phyloP scores from a whole-genome alignment of 2,888 invertebrate genomes.

The Sabellastarte sp. region DNA sequence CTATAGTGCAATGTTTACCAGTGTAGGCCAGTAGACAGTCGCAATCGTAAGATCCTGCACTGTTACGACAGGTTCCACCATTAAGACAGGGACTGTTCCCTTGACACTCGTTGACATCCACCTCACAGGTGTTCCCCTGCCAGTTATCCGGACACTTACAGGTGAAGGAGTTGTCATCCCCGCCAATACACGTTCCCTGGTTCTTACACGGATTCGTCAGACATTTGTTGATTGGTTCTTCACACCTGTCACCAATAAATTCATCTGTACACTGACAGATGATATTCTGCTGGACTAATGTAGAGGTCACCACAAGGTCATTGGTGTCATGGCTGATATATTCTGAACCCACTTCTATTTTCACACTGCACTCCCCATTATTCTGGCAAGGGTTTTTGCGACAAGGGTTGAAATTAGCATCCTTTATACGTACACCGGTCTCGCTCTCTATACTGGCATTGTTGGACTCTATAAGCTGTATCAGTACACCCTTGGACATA shows the following conservation, averaged over 20 bases:
- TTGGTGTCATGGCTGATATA: constrained; percentile 79
- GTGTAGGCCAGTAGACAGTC: constrained; percentile 41
- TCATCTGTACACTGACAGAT: constrained; percentile 85
- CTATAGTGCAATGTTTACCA: constrained; percentile 41
- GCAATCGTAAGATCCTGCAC: constrained; percentile 41
- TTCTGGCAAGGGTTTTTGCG: constrained; percentile 64
- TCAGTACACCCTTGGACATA: background rate
- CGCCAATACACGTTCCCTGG: constrained; percentile 74
- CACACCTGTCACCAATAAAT: constrained; percentile 87
- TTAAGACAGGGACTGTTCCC: constrained; percentile 83
- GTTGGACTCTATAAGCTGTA: background rate
- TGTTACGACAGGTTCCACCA: constrained; percentile 72
- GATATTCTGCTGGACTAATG: constrained; percentile 75
- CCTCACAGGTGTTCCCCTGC: constrained; percentile 40
- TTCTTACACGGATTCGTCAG: constrained; percentile 89
- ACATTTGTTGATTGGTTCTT: constrained; percentile 81
- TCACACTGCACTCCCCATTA: constrained; percentile 53
- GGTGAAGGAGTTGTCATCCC: constrained; percentile 5
- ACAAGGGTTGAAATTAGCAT: background rate
- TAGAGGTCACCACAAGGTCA: constrained; percentile 79
- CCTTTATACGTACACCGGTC: background rate
- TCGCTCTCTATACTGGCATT: background rate
- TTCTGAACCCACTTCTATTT: constrained; percentile 60
- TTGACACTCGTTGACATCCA: constrained; percentile 67
- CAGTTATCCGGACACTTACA: constrained; percentile 44